Conservation (phyloP, 2,113 vertebrate species). For the Stegastes partitus region DNA sequence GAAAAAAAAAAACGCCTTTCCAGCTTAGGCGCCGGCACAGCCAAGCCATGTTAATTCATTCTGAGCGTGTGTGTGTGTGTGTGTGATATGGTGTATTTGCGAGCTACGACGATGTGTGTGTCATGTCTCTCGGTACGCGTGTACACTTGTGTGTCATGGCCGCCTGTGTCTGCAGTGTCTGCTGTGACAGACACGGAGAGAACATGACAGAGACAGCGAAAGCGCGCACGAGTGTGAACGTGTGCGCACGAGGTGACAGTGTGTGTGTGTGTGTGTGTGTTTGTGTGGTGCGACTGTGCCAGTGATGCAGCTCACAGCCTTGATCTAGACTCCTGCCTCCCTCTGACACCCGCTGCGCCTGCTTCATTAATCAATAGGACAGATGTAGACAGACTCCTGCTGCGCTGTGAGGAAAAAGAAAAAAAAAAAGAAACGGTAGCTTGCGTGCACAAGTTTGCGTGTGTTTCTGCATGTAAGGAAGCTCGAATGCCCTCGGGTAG, state of each 20-base stretch:
- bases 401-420: conserved; percentile 78
- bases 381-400: conserved; percentile 84
- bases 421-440: too few species aligned
- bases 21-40: conserved; percentile 41
- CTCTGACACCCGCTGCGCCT: conserved; percentile 75
- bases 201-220: conserved; percentile 55
- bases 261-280: conserved; percentile 2
- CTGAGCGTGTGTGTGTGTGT: conserved; percentile 8
- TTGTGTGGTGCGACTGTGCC: conserved; percentile 37
- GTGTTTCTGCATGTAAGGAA: conserved; percentile 45
- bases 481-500: conserved; percentile 62
- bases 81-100: conserved; percentile 37
- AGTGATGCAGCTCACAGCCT: conserved; percentile 67
- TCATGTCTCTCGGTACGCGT: conserved; percentile 56
- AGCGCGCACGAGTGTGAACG: conserved; percentile 24
- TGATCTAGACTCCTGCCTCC: conserved; percentile 79
- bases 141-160: conserved; percentile 40
- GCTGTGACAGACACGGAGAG: conserved; percentile 68
- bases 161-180: conserved; percentile 48
- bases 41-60: conserved; percentile 62
- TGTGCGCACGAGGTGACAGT: background rate
- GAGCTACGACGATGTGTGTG: conserved; percentile 43
- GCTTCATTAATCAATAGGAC: conserved; percentile 87
- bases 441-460: conserved; percentile 39
- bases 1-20: conserved; percentile 62